Evolutionary conservation across 1,140 invertebrate species (phyloP).

Genomic region (Pseudomyrmex sp.): DNA sequence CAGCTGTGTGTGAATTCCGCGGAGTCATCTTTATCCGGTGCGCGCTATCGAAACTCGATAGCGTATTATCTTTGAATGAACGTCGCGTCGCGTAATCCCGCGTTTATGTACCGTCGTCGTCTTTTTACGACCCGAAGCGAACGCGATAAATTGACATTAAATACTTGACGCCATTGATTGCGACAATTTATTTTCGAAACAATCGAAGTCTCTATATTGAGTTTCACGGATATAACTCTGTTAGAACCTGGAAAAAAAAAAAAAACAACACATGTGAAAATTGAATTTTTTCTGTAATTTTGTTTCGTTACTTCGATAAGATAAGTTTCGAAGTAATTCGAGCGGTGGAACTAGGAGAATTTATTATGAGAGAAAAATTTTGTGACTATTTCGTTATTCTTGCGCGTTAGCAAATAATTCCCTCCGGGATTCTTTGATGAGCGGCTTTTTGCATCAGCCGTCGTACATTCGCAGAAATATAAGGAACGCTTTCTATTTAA

Average conservation of each 20-base stretch:
- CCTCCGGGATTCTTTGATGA: slow-evolving; percentile 18
- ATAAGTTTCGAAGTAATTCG: background rate
- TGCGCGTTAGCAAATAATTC: background rate
- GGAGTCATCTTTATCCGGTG: slow-evolving; percentile 26
- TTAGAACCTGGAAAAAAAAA: too few species aligned
- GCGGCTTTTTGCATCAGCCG: slow-evolving; percentile 42
- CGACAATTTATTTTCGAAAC: slow-evolving; percentile 11
- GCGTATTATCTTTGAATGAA: slow-evolving; percentile 47
- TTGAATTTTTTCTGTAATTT: too few species aligned
- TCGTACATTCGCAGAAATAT: slow-evolving; percentile 6
- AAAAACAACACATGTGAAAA: too few species aligned
- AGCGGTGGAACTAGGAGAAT: slow-evolving; percentile 16
- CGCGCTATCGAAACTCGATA: background rate
- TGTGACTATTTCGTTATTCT: slow-evolving; percentile 6
- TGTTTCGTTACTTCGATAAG: background rate
- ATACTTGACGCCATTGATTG: background rate
- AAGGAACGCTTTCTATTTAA: slow-evolving; percentile 62
- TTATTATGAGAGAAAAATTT: slow-evolving; percentile 7
- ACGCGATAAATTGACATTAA: slow-evolving; percentile 13
- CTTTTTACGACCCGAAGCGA: background rate
- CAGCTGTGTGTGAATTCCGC: slow-evolving; percentile 1
- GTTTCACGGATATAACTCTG: background rate
- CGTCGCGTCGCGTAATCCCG: slow-evolving; percentile 18
- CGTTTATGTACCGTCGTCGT: background rate
- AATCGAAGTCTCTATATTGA: too few species aligned